Base-by-base conservation (phyloP, 1,140 invertebrate genomes). In the Wasmannia auropunctata region DNA sequence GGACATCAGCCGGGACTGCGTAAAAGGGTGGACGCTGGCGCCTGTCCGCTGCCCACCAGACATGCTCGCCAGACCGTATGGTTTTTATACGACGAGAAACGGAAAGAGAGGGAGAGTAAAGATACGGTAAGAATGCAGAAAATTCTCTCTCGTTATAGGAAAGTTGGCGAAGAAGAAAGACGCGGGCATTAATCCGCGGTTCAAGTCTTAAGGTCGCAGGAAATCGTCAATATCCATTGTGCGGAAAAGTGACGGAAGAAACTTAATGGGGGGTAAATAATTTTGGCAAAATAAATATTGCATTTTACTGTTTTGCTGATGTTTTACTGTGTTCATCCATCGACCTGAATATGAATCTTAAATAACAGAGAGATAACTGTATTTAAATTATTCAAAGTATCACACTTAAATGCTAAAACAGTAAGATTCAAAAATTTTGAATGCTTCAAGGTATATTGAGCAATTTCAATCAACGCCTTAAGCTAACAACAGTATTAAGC, bases 31-130 rank as follows among this genome's bases (percentile, higher is more conserved):
- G 88, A 88, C 87, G 67, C 83, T 88, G 88, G 88, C 88, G 88
- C 88, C 88, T 89, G 87, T 87, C 85, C 87, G 81, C 88, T 89
- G 88, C 88, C 88, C 88, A 88, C 87, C 87, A 88, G 88, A 88
- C 88, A 89, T 89, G 88, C 87, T 88, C 88, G 88, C 87, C 69
- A 89, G 88, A 89, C 88, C 88, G 88, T 88, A 89, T 88, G 88
- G 87, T 89, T 89, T 89, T 89, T 88, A 88, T 89, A 70, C 75
- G 28, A 86, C 43, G 51, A 88, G 67, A 87, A 88, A 88, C 85
- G 85, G 76, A 88, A 89, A 84, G 65, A 43, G 67, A 58, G 79
- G 11, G 63, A 8, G 58, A 88, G 58, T 43, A 19, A 83, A 70
- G 67, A 83, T 86, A 76, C 56, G 63, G 74, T 88, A 89, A 89